Base-by-base conservation (phyloP, 2,888 invertebrate species). In the Heliconius hortense region DNA sequence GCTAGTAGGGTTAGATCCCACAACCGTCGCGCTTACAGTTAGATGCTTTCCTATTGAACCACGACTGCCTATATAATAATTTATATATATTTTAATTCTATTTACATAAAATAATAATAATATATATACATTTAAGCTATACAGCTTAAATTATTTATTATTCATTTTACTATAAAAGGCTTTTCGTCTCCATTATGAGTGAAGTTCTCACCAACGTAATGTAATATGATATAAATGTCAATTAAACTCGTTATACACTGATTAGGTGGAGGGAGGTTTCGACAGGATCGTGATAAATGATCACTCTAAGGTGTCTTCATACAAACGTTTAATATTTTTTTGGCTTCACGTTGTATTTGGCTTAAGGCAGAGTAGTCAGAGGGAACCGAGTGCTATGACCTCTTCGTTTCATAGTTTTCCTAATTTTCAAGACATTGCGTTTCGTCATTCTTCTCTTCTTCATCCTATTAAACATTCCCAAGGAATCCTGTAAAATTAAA, bases 231-330 rank as follows among this genome's bases (percentile, higher is more conserved):
- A 79, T 77, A 59, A 74, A 75, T 69, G 78, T 78, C 80, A 81
- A 78, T 80, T 81, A 77, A 76, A 75, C 74, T 70, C 76, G 77
- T 80, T 77, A 77, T 62, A 39, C 72, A 43, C 77, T 82, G 81
- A 83, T 82, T 82, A 82, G 81, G 79, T 81, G 77, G 77, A 74
- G 76, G 73, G 78, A 79, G 81, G 81, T 79, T 81, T 81, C 82
- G 77, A 69, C 77, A 70, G 71, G 74, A 80, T 81, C 76, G 79
- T 82, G 83, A 82, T 84, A 79, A 81, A 82, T 81, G 82, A 79
- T 66, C 62, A 39, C 24, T 73, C 1, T 48, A 72, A 39, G 68
- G 70, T 26, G 31, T 35, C 67, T 74, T 74, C 76, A 77, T 59
- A 79, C 67, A 66, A 43, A 28, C 13, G 1, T 26, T 67, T 21